phyloP scores from a whole-genome alignment of 1,140 invertebrate genomes.

The Aphelinus atriplicis region DNA sequence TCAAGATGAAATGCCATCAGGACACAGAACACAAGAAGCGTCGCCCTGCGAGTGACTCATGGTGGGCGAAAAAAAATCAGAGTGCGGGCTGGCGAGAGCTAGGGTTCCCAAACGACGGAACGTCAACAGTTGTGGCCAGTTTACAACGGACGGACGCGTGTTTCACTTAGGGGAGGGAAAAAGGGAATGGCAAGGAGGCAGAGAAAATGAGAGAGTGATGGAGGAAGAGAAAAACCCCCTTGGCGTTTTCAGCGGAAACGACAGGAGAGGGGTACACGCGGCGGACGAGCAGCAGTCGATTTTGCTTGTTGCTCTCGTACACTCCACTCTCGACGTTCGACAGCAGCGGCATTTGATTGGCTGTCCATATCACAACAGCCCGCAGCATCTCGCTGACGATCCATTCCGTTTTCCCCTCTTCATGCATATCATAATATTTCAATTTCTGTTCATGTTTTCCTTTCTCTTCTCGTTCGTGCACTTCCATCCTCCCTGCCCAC shows the following conservation, averaged over 20 bases:
- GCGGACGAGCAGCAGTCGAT: neutral
- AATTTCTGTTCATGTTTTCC: neutral
- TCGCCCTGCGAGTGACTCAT: neutral
- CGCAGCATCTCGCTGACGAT: conserved; percentile 4
- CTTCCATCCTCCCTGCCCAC: too few species aligned
- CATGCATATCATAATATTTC: conserved; percentile 28
- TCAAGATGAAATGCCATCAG: too few species aligned
- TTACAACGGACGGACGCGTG: neutral
- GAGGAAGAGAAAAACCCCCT: neutral
- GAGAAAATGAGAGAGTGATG: too few species aligned
- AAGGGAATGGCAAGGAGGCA: too few species aligned
- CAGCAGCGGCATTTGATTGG: conserved; percentile 23
- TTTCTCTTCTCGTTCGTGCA: neutral
- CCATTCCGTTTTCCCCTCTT: neutral
- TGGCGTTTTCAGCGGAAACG: conserved; percentile 18
- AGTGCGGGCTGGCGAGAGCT: too few species aligned
- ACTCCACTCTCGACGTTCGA: neutral
- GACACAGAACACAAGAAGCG: too few species aligned
- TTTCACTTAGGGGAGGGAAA: neutral
- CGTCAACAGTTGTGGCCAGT: conserved; percentile 13
- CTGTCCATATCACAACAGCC: conserved; percentile 21
- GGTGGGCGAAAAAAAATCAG: too few species aligned
- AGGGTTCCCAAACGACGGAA: neutral
- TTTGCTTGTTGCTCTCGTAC: conserved; percentile 11
- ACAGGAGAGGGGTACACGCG: neutral